These are phyloP conservation scores for Oenanthe oenanthe DNA, from an alignment of 2,113 vertebrate species.

Conservation along the genomic window DNA sequence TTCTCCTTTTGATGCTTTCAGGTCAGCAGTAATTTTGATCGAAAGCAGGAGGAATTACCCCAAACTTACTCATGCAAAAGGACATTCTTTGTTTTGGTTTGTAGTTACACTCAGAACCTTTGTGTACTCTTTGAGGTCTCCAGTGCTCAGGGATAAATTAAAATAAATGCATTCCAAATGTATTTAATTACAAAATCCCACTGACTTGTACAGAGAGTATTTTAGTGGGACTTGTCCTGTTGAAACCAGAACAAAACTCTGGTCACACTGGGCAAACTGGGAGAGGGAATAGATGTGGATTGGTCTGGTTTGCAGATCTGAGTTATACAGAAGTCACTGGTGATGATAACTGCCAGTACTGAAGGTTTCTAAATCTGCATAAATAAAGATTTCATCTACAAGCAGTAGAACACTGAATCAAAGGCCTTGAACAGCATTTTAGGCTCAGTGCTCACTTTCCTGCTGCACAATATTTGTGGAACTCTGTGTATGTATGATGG, in stretches of 20 bases:
- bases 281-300: neutral
- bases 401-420: neutral
- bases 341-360: neutral
- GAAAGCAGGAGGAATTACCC: neutral
- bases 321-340: neutral
- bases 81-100: constrained; percentile 1
- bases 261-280: neutral
- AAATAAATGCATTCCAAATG: neutral
- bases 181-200: neutral
- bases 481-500: neutral
- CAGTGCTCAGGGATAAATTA: neutral
- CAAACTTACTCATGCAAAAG: neutral
- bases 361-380: neutral
- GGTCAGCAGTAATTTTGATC: neutral
- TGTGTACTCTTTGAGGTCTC: neutral
- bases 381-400: neutral
- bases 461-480: neutral
- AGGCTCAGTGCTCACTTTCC: neutral
- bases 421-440: neutral
- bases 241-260: neutral
- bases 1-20: constrained; percentile 36
- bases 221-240: neutral
- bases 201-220: neutral
- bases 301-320: neutral
- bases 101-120: neutral